Evolutionary conservation across 2,888 invertebrate genomes (phyloP), one percentile per base, ranked within the genome.

Genomic region (Sinopyrophorus schimmeli): DNA sequence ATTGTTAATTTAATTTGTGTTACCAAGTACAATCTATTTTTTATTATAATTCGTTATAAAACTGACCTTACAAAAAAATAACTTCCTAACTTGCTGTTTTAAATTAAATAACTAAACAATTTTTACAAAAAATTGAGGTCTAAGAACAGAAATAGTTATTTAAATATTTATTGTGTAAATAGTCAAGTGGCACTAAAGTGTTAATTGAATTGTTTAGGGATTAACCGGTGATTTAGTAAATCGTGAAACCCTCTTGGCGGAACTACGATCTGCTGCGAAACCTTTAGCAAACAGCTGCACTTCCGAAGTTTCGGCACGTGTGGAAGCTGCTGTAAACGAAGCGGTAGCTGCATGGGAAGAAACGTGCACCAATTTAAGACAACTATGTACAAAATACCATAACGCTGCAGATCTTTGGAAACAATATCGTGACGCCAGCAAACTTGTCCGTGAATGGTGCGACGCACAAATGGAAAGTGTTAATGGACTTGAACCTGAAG

Each of bases 331-430:
- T 32, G 85, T 91, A 28, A 83, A 86, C 69, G 85, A 87, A 64
- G 89, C 89, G 9, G 86, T 87, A 7, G 80, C 83, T 3, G 86
- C 89, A 23, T 91, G 90, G 79, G 82, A 87, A 62, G 86, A 86
- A 64, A 90, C 90, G n/a, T 83, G 86, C 69, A 78, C 80, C 58
- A 86, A 87, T 69, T 79, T 91, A 57, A 82, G 83, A 58, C 84
- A 86, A 60, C 80, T 91, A 59, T 89, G 88, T 71, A 83, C 73
- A 61, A 78, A 84, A 62, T 91, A 91, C 76, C 86, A 89, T 69
- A 82, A 86, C 68, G 91, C 90, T 2, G 88, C 89, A 43, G 83
- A 84, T 34, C 79, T 91, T 48, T 91, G 91, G 91, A 79, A 84
- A 65, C 81, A 84, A 51, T 91, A 91, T 76, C 80, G 84, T 23